Evolutionary conservation across 2,888 invertebrate genomes (phyloP).

Genomic region (Ethmia dodecea): DNA sequence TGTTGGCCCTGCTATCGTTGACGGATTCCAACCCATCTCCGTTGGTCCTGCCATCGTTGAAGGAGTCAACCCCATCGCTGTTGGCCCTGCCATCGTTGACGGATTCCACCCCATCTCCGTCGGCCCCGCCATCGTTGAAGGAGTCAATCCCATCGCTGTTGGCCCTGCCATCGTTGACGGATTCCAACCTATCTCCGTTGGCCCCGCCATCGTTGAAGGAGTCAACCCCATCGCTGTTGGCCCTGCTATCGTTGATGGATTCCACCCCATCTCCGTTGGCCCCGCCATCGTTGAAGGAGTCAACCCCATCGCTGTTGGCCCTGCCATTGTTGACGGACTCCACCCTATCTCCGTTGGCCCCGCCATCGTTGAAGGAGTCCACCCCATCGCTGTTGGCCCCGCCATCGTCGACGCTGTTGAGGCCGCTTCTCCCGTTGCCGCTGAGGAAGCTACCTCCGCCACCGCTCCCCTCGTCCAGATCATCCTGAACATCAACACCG

Average conservation of each 20-base stretch:
- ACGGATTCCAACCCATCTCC: conserved; percentile 16
- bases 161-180: conserved; percentile 7
- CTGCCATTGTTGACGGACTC: conserved; percentile 11
- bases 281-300: conserved; percentile 12
- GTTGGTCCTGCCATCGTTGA: conserved; percentile 8
- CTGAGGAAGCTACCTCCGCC: conserved; percentile 9
- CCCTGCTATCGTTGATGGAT: conserved; percentile 17
- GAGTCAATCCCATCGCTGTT: too few relatives aligned
- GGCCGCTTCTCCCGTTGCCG: conserved; percentile 9
- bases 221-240: conserved; percentile 7
- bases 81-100: conserved; percentile 3
- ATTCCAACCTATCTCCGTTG: conserved; percentile 5
- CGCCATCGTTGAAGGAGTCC: conserved; percentile 15
- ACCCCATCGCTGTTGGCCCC: conserved; percentile 12
- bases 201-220: conserved; percentile 13
- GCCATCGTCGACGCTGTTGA: conserved; percentile 17
- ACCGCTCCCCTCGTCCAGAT: conserved; percentile 13
- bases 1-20: conserved; percentile 17
- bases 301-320: conserved; percentile 12
- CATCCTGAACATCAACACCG: conserved; percentile 14
- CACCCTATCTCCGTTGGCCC: conserved; percentile 7
- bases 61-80: conserved; percentile 6
- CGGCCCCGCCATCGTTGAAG: conserved; percentile 3
- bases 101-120: conserved; percentile 12
- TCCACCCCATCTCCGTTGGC: conserved; percentile 12